phyloP scores from a whole-genome alignment of 2,888 invertebrate genomes.

The Schizotus pectinicornis region DNA sequence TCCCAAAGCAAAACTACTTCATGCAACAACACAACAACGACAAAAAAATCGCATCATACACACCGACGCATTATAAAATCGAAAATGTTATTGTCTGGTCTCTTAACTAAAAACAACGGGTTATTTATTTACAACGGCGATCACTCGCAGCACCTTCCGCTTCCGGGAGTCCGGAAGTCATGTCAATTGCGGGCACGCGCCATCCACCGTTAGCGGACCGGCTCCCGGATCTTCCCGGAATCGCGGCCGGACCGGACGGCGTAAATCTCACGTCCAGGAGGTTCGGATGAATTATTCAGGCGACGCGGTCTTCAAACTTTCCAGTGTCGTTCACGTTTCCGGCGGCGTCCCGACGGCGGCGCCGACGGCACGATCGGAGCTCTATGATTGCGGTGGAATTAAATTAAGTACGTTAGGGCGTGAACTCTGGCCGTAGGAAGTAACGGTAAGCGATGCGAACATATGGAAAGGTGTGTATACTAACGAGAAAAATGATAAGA shows the following conservation, averaged over 20 bases:
- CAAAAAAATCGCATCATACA: conserved; percentile 26
- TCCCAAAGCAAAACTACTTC: conserved; percentile 27
- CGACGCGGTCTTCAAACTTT: conserved; percentile 39
- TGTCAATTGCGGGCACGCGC: conserved; percentile 39
- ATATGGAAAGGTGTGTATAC: conserved; percentile 21
- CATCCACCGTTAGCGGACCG: conserved; percentile 19
- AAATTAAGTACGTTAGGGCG: neutral
- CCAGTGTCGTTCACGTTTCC: conserved; percentile 39
- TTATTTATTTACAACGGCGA: conserved; percentile 24
- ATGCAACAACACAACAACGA: conserved; percentile 20
- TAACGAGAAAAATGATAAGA: conserved; percentile 16
- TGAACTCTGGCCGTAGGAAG: neutral
- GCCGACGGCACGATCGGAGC: conserved; percentile 5
- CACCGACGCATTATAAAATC: conserved; percentile 9
- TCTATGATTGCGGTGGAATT: conserved; percentile 10
- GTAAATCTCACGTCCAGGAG: conserved; percentile 55
- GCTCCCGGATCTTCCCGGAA: conserved; percentile 12
- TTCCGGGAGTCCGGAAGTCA: conserved; percentile 50
- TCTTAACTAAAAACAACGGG: neutral
- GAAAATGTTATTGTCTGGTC: conserved; percentile 3
- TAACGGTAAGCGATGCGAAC: conserved; percentile 14
- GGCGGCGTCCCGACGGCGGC: conserved; percentile 15
- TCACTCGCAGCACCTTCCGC: conserved; percentile 40
- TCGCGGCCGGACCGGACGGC: conserved; percentile 44
- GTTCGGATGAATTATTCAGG: conserved; percentile 56